Evolutionary conservation across 2,888 invertebrate genomes (phyloP), one percentile per base, ranked within the genome.

Genomic region (Drosophila tanythrix): DNA sequence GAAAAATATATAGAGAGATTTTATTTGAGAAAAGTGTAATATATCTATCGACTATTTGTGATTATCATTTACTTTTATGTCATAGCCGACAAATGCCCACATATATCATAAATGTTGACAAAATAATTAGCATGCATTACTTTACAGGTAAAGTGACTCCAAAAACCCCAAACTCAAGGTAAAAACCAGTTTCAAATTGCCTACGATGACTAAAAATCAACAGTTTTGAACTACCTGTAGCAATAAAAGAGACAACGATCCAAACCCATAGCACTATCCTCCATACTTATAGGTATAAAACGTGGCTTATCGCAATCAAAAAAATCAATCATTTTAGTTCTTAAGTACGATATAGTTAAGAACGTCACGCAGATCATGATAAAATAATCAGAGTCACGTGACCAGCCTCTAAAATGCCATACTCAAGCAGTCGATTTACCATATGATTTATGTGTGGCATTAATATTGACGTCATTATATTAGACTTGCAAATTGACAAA

Each of bases 61-160:
- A n/a, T 35, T 29, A 52, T 35, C 33, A 38, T 18, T 55, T 29
- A 43, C 53, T 64, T 72, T 65, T 61, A 50, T 63, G 58, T 62
- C 43, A 61, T 58, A 70, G 72, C 66, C 62, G 52, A 50, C 65
- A 62, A 73, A 68, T 27, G 10, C 15, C 15, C 10, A n/a, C 27
- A 38, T 70, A 70, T 64, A 73, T 72, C 50, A 52, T 50, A 70
- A 70, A 70, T 84, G 77, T 88, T 88, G 83, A 84, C 88, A 82
- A 76, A 78, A 85, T 77, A 85, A 88, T 88, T 88, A 88, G 84
- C 84, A 82, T 77, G 77, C 76, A 75, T 81, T 81, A 85, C 81
- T 77, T 82, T 74, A 58, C 56, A 65, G 73, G 53, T 65, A 73
- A 76, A 72, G 66, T 58, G 62, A 68, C 62, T 51, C 35, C 35